Percentiles rank a stretch among this genome's conserved stretches.
phyloP scores from a whole-genome alignment of 2,888 invertebrate genomes.

The Embidobia sp. region DNA sequence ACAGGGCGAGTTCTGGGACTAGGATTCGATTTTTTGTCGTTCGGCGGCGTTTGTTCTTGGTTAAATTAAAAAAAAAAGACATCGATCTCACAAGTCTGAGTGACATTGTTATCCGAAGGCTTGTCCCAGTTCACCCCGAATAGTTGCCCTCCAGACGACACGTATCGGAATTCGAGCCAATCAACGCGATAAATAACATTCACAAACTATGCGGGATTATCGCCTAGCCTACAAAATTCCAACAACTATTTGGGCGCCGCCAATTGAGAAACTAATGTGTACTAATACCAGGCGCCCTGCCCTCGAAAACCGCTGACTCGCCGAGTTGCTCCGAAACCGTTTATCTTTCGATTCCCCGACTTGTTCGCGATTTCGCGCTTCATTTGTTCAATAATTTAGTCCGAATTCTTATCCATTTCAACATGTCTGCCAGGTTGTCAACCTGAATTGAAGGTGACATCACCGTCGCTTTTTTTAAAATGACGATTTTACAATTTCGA shows the following conservation, averaged over 20 bases:
- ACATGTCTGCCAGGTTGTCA: too few species aligned
- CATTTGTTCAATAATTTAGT: too few species aligned
- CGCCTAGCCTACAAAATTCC: slow-evolving; percentile 78
- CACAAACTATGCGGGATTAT: slow-evolving; percentile 77
- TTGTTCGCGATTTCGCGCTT: slow-evolving; percentile 15
- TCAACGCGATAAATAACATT: slow-evolving; percentile 74
- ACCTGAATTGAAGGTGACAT: too few species aligned
- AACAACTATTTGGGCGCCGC: slow-evolving; percentile 79
- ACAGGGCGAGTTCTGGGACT: too few species aligned
- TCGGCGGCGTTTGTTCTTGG: too few species aligned
- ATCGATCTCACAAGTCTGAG: too few species aligned
- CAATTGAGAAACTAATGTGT: slow-evolving; percentile 77
- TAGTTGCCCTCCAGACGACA: slow-evolving; percentile 40
- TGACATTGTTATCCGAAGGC: not conserved
- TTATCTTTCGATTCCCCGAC: not conserved
- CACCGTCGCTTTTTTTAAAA: too few species aligned
- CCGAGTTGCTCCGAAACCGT: not conserved
- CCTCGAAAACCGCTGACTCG: slow-evolving; percentile 63
- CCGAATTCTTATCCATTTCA: too few species aligned
- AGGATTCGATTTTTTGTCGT: too few species aligned
- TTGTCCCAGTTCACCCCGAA: slow-evolving; percentile 36
- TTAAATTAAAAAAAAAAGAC: too few species aligned
- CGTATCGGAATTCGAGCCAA: slow-evolving; percentile 58
- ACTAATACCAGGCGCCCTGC: slow-evolving; percentile 80
- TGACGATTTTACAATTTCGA: too few species aligned